Base-by-base conservation (phyloP, 2,888 invertebrate species). In the Yponomeuta malinellus region DNA sequence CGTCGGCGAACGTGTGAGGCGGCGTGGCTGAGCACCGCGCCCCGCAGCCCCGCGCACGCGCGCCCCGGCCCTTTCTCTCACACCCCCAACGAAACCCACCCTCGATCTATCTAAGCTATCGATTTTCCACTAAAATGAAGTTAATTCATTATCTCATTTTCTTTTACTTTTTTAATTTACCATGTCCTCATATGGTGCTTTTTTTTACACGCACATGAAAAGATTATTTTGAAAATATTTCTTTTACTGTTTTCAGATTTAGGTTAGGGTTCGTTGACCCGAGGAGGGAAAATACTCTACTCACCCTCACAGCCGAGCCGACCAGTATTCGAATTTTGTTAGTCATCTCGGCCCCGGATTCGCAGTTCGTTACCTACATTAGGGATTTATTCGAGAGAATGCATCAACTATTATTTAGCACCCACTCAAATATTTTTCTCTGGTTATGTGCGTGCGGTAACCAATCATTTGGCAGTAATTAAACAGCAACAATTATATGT, bases 1-100 rank as follows among this genome's bases (percentile, higher is more conserved):
- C 80, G 90, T 85, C 89, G 86, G 87, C 82, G 86, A 88, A 90
- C 91, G 91, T 93, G 93, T 93, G 93, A 91, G 85, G 87, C 85
- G 81, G 84, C 85, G 90, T 84, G 88, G 84, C 82, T 86, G 79
- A 78, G 80, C 86, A 82, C 81, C 87, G 84, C 83, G 85, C 87
- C 86, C 77, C 78, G 75, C 78, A 75, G 78, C 79, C 85, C 84
- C 89, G 84, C 91, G 89, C 92, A 88, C 89, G 86, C 80, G 85
- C 85, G 75, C 82, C 72, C 76, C 72, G 77, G 76, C 78, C 79
- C 81, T 79, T 77, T 75, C 78, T 74, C 74, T 75, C 79, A 82
- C 86, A 84, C 87, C 86, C 89, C 87, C 88, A 86, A 87, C 88
- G 90, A 88, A 89, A 83, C 73, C 78, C 78, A 81, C 85, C 86